These are phyloP conservation scores for Lethenteron reissneri DNA, from an alignment of 2,113 vertebrate species.

Conservation along the genomic window DNA sequence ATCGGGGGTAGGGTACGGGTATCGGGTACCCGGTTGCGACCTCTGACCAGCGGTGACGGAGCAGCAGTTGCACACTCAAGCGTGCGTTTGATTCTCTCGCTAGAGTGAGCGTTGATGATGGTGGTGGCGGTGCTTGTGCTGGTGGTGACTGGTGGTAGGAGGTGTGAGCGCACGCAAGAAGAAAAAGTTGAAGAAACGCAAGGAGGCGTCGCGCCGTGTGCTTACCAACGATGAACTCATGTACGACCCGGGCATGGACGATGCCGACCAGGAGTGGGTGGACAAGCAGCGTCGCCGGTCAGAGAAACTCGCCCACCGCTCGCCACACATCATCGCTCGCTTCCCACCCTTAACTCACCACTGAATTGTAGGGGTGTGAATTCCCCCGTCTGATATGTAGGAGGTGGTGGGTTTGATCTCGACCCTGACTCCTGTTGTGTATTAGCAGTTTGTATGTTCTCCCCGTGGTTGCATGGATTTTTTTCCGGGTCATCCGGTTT, in stretches of 20 bases:
- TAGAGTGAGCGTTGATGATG: no score
- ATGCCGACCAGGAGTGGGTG: constrained; percentile 74
- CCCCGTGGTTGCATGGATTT: neutral
- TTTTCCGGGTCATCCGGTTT: no score
- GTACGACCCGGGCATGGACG: constrained; percentile 76
- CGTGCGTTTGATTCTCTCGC: no score
- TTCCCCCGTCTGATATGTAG: neutral
- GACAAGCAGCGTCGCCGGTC: constrained; percentile 49
- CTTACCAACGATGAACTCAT: constrained; percentile 69
- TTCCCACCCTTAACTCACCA: neutral
- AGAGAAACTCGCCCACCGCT: constrained; percentile 10
- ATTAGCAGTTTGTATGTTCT: neutral
- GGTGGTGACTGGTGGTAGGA: no score
- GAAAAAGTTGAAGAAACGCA: constrained; percentile 16
- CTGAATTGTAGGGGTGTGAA: neutral
- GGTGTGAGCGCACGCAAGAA: constrained; percentile 12
- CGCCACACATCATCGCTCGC: neutral
- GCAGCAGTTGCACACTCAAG: no score
- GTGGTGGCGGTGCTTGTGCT: no score
- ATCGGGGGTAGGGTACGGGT: no score
- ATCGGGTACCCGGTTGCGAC: no score
- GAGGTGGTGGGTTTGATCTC: neutral
- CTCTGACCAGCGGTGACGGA: no score
- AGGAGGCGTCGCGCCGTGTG: constrained; percentile 25
- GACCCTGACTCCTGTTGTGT: neutral